phyloP scores from a whole-genome alignment of 2,113 vertebrate species.

The Pomatostomus ruficeps region DNA sequence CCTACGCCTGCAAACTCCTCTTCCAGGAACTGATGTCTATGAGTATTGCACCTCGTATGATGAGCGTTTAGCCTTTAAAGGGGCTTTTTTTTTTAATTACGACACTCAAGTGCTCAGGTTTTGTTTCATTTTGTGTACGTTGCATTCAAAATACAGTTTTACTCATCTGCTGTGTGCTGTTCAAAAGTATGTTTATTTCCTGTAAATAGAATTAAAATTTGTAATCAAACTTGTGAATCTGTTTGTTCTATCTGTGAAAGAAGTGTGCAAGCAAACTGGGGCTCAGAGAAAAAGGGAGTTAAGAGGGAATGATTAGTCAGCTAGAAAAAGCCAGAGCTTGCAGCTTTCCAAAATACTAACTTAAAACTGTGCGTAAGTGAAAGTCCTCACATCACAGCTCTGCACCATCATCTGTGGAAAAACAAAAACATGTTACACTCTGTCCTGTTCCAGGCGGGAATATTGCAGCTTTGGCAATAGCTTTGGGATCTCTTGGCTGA shows the following conservation, averaged over 20 bases:
- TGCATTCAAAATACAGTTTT: not conserved
- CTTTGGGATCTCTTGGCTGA: not conserved
- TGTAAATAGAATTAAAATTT: slow-evolving; percentile 79
- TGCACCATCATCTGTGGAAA: slow-evolving; percentile 67
- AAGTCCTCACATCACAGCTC: slow-evolving; percentile 60
- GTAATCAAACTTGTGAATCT: slow-evolving; percentile 56
- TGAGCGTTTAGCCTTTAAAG: slow-evolving; percentile 75
- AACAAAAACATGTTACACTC: slow-evolving; percentile 22
- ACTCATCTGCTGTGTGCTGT: slow-evolving; percentile 36
- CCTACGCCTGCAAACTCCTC: slow-evolving; percentile 95
- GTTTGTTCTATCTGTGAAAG: slow-evolving; percentile 37
- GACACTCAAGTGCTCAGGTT: not conserved
- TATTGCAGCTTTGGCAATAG: not conserved
- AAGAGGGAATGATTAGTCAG: slow-evolving; percentile 37
- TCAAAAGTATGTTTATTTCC: slow-evolving; percentile 52
- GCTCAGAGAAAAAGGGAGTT: slow-evolving; percentile 14
- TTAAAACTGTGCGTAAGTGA: not conserved
- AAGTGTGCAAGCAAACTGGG: slow-evolving; percentile 34
- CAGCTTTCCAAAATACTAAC: slow-evolving; percentile 23
- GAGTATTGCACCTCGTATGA: slow-evolving; percentile 99
- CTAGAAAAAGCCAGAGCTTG: slow-evolving; percentile 30
- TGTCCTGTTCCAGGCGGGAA: not conserved
- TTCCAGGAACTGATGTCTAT: slow-evolving; percentile 99
- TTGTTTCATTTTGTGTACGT: not conserved
- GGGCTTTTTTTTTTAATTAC: not conserved